Evolutionary conservation across 2,113 vertebrate genomes (phyloP).

Genomic region (Choloepus hoffmanni): DNA sequence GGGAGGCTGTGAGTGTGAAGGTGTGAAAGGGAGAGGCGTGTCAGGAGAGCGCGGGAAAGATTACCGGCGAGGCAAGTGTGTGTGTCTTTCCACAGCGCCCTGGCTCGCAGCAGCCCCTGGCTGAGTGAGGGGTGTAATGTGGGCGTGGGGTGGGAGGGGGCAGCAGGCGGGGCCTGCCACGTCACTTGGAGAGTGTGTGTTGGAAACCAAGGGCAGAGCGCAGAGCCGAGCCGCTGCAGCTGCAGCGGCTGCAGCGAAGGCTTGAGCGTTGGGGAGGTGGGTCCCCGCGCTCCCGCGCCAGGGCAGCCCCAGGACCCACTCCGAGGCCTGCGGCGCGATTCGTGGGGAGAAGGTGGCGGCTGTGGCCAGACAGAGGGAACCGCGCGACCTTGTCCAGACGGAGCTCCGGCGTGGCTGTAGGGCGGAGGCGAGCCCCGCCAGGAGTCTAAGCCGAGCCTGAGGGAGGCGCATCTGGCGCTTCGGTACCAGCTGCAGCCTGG

Average conservation of each 20-base stretch:
- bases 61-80: background rate
- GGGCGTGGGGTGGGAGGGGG: constrained; percentile 78
- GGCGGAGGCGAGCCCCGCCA: constrained; percentile 72
- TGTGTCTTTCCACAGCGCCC: background rate
- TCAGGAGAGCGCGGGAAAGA: constrained; percentile 73
- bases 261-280: constrained; percentile 56
- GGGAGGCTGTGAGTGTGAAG: background rate
- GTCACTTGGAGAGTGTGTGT: constrained; percentile 78
- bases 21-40: constrained; percentile 56
- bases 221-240: constrained; percentile 68
- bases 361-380: background rate
- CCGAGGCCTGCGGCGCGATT: constrained; percentile 19
- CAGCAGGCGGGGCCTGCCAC: constrained; percentile 81
- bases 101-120: constrained; percentile 48
- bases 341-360: background rate
- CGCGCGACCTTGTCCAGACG: constrained; percentile 64
- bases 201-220: constrained; percentile 72
- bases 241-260: constrained; percentile 60
- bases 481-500: background rate
- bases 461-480: constrained; percentile 75
- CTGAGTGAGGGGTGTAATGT: constrained; percentile 72
- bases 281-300: constrained; percentile 59
- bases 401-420: constrained; percentile 39
- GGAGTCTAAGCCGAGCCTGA: constrained; percentile 56
- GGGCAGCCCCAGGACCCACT: constrained; percentile 46